Evolutionary conservation across 1,140 invertebrate species (phyloP).

Genomic region (Drosophila parvula): DNA sequence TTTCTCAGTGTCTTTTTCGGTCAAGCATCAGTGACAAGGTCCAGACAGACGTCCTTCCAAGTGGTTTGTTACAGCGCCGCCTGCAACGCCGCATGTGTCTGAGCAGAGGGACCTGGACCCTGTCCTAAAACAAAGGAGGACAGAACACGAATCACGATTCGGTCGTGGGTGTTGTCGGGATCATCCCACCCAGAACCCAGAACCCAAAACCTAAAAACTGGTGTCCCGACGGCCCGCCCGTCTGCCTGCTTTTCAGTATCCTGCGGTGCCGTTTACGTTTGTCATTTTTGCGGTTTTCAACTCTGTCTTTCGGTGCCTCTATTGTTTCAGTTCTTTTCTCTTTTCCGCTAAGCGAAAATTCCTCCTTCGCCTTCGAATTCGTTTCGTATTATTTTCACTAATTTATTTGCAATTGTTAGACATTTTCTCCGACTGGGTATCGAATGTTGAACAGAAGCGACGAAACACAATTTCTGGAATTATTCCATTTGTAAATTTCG

Average conservation of each 20-base stretch:
- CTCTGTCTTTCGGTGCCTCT: constrained; percentile 22
- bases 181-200: constrained; percentile 58
- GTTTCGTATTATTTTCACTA: constrained; percentile 69
- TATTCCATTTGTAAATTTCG: not conserved
- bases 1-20: constrained; percentile 21
- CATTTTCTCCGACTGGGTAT: constrained; percentile 14
- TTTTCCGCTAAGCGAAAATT: constrained; percentile 32
- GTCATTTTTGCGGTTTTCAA: constrained; percentile 73
- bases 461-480: constrained; percentile 9
- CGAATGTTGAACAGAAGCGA: constrained; percentile 42
- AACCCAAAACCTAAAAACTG: constrained; percentile 8
- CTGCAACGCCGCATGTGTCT: constrained; percentile 77
- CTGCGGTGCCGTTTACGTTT: constrained; percentile 76
- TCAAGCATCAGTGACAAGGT: constrained; percentile 65
- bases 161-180: constrained; percentile 71
- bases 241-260: constrained; percentile 5
- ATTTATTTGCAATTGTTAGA: constrained; percentile 58
- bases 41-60: constrained; percentile 47
- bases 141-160: constrained; percentile 49
- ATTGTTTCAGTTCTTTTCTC: constrained; percentile 44
- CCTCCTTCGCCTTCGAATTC: constrained; percentile 24
- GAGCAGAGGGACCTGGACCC: not conserved
- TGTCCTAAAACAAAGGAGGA: constrained; percentile 35
- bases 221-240: constrained; percentile 18
- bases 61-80: constrained; percentile 62